phyloP scores from a whole-genome alignment of 2,113 vertebrate genomes.

The Trogon surrucura region DNA sequence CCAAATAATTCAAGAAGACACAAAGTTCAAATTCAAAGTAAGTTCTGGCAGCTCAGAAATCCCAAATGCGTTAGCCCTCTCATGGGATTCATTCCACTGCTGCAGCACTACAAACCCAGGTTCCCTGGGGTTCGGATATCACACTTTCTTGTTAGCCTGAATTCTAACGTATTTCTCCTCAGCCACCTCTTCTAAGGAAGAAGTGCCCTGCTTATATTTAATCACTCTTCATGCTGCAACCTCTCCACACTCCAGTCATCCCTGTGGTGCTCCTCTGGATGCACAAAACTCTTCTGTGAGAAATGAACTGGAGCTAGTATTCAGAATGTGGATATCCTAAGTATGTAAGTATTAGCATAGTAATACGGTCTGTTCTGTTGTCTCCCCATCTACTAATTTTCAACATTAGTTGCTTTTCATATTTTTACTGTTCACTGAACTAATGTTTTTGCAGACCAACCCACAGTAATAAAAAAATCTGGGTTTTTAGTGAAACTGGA shows the following conservation, averaged over 20 bases:
- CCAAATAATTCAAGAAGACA: not conserved
- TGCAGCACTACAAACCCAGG: not conserved
- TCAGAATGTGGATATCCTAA: not conserved
- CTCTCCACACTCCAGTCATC: not conserved
- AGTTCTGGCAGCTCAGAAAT: not conserved
- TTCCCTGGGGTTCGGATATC: not conserved
- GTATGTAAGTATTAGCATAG: not conserved
- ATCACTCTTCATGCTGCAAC: not conserved
- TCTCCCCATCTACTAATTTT: not conserved
- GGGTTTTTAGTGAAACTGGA: not conserved
- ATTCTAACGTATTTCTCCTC: not conserved
- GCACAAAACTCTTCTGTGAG: not conserved
- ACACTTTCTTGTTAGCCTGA: not conserved
- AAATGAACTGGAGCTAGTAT: not conserved
- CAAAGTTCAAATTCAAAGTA: not conserved
- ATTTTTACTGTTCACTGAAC: not conserved
- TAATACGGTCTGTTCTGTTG: not conserved
- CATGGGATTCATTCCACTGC: not conserved
- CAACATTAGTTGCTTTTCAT: not conserved
- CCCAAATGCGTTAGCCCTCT: not conserved
- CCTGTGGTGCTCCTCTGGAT: not conserved
- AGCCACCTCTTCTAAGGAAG: not conserved
- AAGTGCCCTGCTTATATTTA: not conserved
- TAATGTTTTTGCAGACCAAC: not conserved
- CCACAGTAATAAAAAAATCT: not conserved